Evolutionary conservation across 2,797 vertebrate genomes (phyloP), one percentile per base, ranked within the genome.

Genomic region (Acanthopagrus latus): DNA sequence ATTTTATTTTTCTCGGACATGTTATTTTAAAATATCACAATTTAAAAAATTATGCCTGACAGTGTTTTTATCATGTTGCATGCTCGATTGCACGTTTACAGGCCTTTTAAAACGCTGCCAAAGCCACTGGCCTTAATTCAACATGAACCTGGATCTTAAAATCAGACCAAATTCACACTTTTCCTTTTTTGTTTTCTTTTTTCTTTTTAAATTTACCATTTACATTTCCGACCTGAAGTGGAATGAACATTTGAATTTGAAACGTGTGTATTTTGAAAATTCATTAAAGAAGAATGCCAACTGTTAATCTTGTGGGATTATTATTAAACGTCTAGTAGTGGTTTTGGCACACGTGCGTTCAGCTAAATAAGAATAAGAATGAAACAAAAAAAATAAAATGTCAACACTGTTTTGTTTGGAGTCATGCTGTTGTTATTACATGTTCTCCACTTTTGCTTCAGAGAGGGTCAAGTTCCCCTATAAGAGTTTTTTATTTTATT

Each of bases 71-170:
- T 70, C 51, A 14, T 64, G 57, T 29, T 25, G 4, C 20, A 51
- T 59, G 23, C 44, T 65, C 71, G 43, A 10, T 16, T 78, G 46
- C 62, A 77, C 78, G 80, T 84, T 79, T 80, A 62, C 58, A 82
- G 74, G 76, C 76, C 74, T 88, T 72, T 80, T 70, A 74, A 69
- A 74, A 75, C 80, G 74, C 71, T 81, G 82, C 82, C 82, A 86
- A 74, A 79, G 55, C 62, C 27, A 51, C 71, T 82, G 76, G 51
- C 74, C 64, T 81, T 59, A 70, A 81, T 84, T 75, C 59, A 76
- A 74, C n/a, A 4, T 60, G 66, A 72, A 64, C 63, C 57, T 78
- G 43, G 27, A 63, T 64, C 41, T 68, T 50, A 48, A 51, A 38
- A 16, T 48, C 27, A 44, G 4, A 47, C 23, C 29, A 38, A 69